These are phyloP conservation scores for Numenius phaeopus DNA, from an alignment of 2,797 vertebrate species.

Conservation along the genomic window DNA sequence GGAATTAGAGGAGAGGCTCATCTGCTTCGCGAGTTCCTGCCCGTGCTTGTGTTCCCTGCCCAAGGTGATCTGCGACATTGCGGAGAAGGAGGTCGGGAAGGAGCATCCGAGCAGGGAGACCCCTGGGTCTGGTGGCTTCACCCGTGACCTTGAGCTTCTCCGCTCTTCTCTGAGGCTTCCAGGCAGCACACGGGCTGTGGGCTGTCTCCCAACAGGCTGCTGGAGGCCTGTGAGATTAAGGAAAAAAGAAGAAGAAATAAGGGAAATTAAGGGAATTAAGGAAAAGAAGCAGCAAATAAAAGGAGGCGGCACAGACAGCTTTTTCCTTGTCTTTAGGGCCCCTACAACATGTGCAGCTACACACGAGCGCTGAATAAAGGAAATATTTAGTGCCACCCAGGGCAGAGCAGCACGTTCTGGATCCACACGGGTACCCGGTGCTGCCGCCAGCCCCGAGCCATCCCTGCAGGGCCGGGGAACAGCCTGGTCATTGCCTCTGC, in stretches of 20 bases:
- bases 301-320: not conserved
- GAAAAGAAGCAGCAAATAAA: fast-evolving
- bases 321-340: not conserved
- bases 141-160: not conserved
- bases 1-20: conserved; percentile 9
- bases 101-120: fast-evolving
- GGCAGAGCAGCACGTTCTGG: not conserved
- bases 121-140: not conserved
- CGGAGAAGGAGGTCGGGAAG: not conserved
- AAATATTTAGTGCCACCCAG: not conserved
- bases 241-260: fast-evolving
- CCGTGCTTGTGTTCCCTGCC: not conserved
- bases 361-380: fast-evolving
- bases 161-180: not conserved
- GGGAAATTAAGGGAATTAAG: no score
- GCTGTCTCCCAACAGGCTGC: fast-evolving
- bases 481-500: not conserved
- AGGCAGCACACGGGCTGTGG: not conserved
- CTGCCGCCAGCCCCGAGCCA: not conserved
- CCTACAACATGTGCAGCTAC: not conserved
- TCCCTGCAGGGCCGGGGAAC: not conserved
- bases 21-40: not conserved
- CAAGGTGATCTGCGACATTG: not conserved
- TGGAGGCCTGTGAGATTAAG: not conserved
- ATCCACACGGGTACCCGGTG: fast-evolving